Evolutionary conservation across 2,888 invertebrate species (phyloP), one percentile per base, ranked within the genome.

Genomic region (Drosophila bunnanda): DNA sequence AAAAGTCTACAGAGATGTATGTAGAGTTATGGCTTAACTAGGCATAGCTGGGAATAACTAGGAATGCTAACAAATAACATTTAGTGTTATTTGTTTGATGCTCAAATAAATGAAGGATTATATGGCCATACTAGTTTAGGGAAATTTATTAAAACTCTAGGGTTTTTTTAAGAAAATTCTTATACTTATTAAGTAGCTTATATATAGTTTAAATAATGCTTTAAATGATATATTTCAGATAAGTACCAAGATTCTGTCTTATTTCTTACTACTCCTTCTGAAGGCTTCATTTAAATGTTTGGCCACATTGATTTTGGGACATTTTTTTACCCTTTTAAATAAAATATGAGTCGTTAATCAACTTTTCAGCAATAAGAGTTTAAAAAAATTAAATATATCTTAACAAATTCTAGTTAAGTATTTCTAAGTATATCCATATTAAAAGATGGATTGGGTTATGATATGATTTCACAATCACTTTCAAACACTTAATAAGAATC

Each of bases 21-120:
- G 5, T 13, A 9, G 20, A 20, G 50, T 50, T 32, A 74, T 55
- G 36, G 22, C 32, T 69, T 69, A 69, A 46, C 38, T 55, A 25
- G 15, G 22, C 12, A 12, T 12, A 28, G 12, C 36, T 30, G 9
- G 9, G 4, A 13, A 2, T 15, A 30, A 0, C 4, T 13, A 30
- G 17, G 32, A 13, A 5, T 9, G 5, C 17, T 38, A 30, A n/a
- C n/a, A n/a, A 22, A 9, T 20, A 8, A 12, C 15, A 15, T 22
- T 4, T 10, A 17, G 13, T 15, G 8, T 7, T 15, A 22, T 15
- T 22, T 15, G 8, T 8, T 43, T 22, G 43, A 43, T n/a, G 4
- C 3, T 41, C 2, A 17, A 41, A 20, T 12, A 12, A 20, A 41
- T 17, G 2, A 5, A 39, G n/a, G 3, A 4, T 17, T 39, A 9